Evolutionary conservation across 1,140 invertebrate species (phyloP).

Genomic region (Penaeus chinensis): DNA sequence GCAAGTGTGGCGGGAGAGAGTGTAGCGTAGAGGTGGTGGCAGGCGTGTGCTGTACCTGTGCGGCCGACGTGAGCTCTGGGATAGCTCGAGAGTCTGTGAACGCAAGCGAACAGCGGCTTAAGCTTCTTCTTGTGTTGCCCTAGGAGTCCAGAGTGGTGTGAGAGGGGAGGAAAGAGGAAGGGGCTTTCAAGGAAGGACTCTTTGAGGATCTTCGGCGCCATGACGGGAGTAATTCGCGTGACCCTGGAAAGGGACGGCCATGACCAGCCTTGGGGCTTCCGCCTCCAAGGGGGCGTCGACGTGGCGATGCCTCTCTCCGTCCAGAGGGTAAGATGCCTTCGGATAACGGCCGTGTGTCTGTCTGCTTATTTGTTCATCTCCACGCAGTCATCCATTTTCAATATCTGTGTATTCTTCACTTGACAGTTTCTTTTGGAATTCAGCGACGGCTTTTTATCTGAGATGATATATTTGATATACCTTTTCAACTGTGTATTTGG

Average conservation of each 20-base stretch:
- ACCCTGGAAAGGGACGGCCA: slow-evolving; percentile 80
- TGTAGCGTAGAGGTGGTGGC: slow-evolving; percentile 50
- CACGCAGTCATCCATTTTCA: no score
- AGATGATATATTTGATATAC: no score
- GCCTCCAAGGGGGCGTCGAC: slow-evolving; percentile 90
- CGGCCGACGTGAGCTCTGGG: no score
- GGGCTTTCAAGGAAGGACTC: not conserved
- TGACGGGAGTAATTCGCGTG: slow-evolving; percentile 68
- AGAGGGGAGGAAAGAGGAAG: not conserved
- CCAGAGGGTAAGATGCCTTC: slow-evolving; percentile 80
- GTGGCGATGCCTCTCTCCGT: slow-evolving; percentile 88
- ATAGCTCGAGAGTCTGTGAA: no score
- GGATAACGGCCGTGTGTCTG: not conserved
- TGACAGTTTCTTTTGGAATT: no score
- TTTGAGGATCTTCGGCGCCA: slow-evolving; percentile 19
- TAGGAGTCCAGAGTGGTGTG: slow-evolving; percentile 38
- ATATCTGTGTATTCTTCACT: no score
- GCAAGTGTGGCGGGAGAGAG: slow-evolving; percentile 55
- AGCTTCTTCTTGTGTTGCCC: slow-evolving; percentile 26
- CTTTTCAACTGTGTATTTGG: no score
- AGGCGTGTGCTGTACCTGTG: slow-evolving; percentile 14
- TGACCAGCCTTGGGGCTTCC: slow-evolving; percentile 88
- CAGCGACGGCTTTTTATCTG: no score
- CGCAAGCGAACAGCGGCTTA: not conserved
- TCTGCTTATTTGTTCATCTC: no score